phyloP scores from a whole-genome alignment of 2,888 invertebrate genomes.

The Melanotus villosus region DNA sequence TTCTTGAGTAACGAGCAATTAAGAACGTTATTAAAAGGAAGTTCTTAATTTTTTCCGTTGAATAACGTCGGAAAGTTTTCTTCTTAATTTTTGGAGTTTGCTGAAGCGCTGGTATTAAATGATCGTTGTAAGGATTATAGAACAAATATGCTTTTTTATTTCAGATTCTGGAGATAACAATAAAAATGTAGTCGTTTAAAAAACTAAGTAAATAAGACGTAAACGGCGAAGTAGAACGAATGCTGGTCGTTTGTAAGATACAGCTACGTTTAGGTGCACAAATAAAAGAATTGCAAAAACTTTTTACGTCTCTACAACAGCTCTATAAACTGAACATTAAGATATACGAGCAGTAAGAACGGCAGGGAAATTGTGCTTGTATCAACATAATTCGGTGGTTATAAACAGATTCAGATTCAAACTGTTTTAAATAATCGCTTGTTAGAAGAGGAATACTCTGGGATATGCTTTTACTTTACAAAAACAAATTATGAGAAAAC shows the following conservation, averaged over 20 bases:
- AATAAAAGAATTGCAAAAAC: constrained; percentile 7
- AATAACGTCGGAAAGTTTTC: neutral
- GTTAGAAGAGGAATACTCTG: too few relatives aligned
- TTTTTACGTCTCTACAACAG: neutral
- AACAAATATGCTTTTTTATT: neutral
- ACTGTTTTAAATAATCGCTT: too few relatives aligned
- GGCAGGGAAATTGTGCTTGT: too few relatives aligned
- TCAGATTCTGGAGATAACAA: constrained; percentile 5
- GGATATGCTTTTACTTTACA: too few relatives aligned
- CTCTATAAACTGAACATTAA: neutral
- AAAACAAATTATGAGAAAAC: too few relatives aligned
- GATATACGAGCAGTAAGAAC: neutral
- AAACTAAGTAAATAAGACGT: constrained; percentile 27
- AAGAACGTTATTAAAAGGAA: constrained; percentile 39
- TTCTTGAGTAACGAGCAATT: constrained; percentile 31
- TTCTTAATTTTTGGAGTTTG: neutral
- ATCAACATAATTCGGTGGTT: too few relatives aligned
- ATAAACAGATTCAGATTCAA: neutral
- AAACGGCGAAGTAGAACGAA: constrained; percentile 9
- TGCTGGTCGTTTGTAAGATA: neutral
- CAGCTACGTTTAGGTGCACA: neutral
- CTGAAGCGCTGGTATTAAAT: neutral
- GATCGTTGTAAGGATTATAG: neutral
- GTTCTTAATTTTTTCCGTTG: constrained; percentile 16
- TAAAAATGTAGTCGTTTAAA: constrained; percentile 33